These are phyloP conservation scores for Molothrus ater DNA, from an alignment of 2,797 vertebrate genomes.

Conservation along the genomic window DNA sequence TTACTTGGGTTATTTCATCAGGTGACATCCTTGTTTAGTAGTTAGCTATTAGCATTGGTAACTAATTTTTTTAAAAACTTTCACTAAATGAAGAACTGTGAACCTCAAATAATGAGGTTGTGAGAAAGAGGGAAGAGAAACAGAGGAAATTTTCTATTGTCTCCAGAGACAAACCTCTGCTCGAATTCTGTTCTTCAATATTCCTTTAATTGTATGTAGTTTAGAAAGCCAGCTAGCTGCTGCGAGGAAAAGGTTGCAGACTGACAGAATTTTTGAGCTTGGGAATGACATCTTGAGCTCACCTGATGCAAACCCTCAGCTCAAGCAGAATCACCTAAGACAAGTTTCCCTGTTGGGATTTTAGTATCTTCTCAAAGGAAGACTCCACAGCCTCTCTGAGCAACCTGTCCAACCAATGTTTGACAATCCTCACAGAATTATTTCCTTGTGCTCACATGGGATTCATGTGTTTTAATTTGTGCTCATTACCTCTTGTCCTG, in stretches of 20 bases:
- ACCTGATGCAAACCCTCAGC: not conserved
- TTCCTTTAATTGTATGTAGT: not conserved
- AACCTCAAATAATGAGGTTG: not conserved
- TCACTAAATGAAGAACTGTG: not conserved
- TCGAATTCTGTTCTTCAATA: not conserved
- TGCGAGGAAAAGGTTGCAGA: not conserved
- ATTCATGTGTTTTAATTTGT: not conserved
- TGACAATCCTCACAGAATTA: not conserved
- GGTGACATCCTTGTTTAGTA: not conserved
- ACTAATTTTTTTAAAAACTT: not conserved
- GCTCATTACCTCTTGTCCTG: not conserved
- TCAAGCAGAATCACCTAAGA: not conserved
- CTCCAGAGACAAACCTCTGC: not conserved
- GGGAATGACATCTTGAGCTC: not conserved
- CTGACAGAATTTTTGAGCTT: not conserved
- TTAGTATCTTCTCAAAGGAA: not conserved
- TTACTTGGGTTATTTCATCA: not conserved
- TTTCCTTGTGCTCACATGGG: not conserved
- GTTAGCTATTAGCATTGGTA: not conserved
- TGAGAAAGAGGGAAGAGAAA: not conserved
- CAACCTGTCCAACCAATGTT: not conserved
- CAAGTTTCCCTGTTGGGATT: not conserved
- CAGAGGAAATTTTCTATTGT: not conserved
- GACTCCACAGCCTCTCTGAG: not conserved
- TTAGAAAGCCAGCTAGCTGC: not conserved